Evolutionary conservation across 2,113 vertebrate species (phyloP), one percentile per base, ranked within the genome.

Genomic region (Gasterosteus aculeatus): DNA sequence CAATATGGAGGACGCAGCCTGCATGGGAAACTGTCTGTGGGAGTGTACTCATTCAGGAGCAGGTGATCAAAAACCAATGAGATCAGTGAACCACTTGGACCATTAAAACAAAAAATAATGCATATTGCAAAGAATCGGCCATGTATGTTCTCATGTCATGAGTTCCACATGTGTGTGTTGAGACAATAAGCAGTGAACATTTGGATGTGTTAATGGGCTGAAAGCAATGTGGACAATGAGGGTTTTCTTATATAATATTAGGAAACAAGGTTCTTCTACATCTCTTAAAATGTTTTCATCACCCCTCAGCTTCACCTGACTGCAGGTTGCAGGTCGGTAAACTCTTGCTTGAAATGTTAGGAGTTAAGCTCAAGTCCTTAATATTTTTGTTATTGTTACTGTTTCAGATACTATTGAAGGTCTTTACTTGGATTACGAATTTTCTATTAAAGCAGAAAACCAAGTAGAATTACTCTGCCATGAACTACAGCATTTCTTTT

Each of bases 1-100:
- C 78, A 78, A 72, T 75, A 69, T 75, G 78, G 76, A 84, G 19
- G 71, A 69, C 4, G 35, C 35, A 53, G 59, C 19, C 66, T 74
- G 62, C 69, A 74, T 74, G 70, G 77, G 63, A 75, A 82, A 65
- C 29, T 9, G 35, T 65, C 11, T 51, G 53, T 69, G 69, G 80
- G 60, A 62, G 14, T 35, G 62, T 71, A 63, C 41, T 64, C 16
- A 19, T 74, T 64, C 5, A 10, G 15, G 10, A 63, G 2, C 12
- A 10, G 65, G 64, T 18, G 15, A 62, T 72, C 61, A 67, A 56
- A 62, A 26, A 15, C 12, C 22, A 53, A 41, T 2, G 31, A 44
- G 14, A 44, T 51, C 29, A 65, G 9, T 57, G 9, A 58, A 39
- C 12, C 5, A 10, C 0, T 61, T 18, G 22, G 54, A 15, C 10